These are phyloP conservation scores for Ethmia dodecea DNA, from an alignment of 2,888 invertebrate species.

Conservation along the genomic window DNA sequence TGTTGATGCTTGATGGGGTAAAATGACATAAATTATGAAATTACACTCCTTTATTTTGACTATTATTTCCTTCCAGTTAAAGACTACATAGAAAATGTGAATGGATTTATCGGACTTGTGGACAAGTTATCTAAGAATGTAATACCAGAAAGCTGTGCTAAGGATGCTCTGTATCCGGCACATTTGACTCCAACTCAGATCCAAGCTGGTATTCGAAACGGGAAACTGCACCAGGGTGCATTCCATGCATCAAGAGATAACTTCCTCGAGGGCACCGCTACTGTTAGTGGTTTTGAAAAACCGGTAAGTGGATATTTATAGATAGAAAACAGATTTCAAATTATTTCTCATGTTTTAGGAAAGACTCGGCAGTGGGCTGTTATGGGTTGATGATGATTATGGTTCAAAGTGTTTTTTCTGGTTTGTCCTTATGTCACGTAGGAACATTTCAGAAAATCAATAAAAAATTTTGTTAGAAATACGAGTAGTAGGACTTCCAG, in stretches of 20 bases:
- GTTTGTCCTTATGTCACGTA: too few relatives aligned
- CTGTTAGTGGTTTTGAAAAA: slow-evolving; percentile 87
- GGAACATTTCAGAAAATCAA: too few relatives aligned
- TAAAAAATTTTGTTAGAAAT: too few relatives aligned
- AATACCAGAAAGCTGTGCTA: slow-evolving; percentile 76
- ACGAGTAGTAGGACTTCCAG: too few relatives aligned
- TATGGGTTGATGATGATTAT: too few relatives aligned
- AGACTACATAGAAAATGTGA: slow-evolving; percentile 87
- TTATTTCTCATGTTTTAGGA: background rate
- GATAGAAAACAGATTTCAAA: background rate
- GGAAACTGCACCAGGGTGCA: slow-evolving; percentile 86
- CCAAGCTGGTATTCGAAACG: slow-evolving; percentile 87
- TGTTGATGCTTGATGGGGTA: too few relatives aligned
- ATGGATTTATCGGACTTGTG: slow-evolving; percentile 80
- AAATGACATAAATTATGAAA: too few relatives aligned
- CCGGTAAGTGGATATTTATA: slow-evolving; percentile 77
- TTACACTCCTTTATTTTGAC: too few relatives aligned
- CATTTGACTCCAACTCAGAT: slow-evolving; percentile 89
- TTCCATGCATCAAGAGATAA: slow-evolving; percentile 94
- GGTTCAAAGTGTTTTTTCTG: too few relatives aligned
- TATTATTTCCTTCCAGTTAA: slow-evolving; percentile 68
- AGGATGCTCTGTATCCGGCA: slow-evolving; percentile 87
- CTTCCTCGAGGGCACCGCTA: slow-evolving; percentile 93
- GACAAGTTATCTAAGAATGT: slow-evolving; percentile 89
- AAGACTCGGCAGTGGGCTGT: too few relatives aligned